Base-by-base conservation (phyloP, 2,888 invertebrate genomes). In the Drosophila sordidula region DNA sequence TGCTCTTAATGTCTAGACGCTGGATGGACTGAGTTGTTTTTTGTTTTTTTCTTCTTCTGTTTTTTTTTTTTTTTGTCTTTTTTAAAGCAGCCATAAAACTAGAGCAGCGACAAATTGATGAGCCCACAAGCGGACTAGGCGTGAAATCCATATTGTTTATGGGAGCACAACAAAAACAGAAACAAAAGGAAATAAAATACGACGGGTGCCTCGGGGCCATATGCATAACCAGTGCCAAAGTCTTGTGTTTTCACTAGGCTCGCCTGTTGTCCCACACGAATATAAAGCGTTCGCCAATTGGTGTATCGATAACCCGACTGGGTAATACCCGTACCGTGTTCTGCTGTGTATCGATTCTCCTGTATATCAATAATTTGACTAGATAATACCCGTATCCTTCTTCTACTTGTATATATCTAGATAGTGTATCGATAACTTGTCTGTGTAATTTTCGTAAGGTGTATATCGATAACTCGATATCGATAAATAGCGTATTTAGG, bases 11-110 rank as follows among this genome's bases (percentile, higher is more conserved):
- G 70, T 54, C 56, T 42, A 73, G 68, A 57, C 41, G 22, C 47
- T 55, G 18, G 26, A 46, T 41, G n/a, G 39, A 45, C 5, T 32
- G 26, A 8, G 6, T 34, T 36, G 14, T n/a, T 34, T 26, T 50
- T 4, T 16, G 1, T 18, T 18, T 4, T 16, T 18, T 18, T 18
- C 18, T 18, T 18, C 2, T 18, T 18, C 18, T n/a, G n/a, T n/a
- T n/a, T n/a, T n/a, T n/a, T n/a, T n/a, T n/a, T n/a, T n/a, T n/a
- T n/a, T n/a, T n/a, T n/a, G n/a, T n/a, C 39, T 29, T n/a, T 58
- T 69, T 51, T 51, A 47, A 54, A 18, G 12, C 49, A 39, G 54
- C 38, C 69, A 81, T 82, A 70, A 85, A 82, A 87, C 54, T 68
- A 51, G 59, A 77, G 63, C 87, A 84, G 14, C 50, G 41, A 74